Conservation (phyloP, 2,113 vertebrate species). For the Delphinapterus leucas region DNA sequence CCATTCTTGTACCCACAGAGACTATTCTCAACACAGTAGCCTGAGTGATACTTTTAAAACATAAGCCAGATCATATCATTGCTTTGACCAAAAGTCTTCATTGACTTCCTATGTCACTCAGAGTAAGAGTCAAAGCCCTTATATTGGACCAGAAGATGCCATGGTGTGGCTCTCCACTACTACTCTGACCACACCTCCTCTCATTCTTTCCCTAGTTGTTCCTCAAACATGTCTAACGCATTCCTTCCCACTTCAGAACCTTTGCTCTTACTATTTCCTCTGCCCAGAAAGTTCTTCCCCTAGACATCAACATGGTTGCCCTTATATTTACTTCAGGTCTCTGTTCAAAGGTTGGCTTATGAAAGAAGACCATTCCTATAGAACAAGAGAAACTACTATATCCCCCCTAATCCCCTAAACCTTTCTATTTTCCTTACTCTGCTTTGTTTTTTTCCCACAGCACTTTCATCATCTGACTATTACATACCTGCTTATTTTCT, state of each 20-base stretch:
- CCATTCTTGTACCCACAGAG: background rate
- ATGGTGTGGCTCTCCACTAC: background rate
- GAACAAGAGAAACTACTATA: background rate
- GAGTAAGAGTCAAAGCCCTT: background rate
- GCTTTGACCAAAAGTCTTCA: slow-evolving; percentile 7
- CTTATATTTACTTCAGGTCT: background rate
- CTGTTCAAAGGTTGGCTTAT: background rate
- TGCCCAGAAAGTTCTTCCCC: background rate
- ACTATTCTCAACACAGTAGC: background rate
- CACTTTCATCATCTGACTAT: background rate
- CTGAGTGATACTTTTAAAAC: background rate
- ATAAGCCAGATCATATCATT: background rate
- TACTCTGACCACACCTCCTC: background rate
- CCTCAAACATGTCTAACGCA: background rate
- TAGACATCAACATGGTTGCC: background rate
- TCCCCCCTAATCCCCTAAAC: background rate
- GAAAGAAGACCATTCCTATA: background rate
- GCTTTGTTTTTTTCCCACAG: background rate
- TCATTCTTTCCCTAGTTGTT: background rate
- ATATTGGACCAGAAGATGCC: background rate
- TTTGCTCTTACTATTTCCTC: background rate
- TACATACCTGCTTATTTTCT: background rate
- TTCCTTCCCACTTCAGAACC: background rate
- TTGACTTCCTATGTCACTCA: background rate
- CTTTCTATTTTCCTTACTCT: background rate